Base-by-base conservation (phyloP, 1,140 invertebrate genomes). In the Aphaenogaster rudis region DNA sequence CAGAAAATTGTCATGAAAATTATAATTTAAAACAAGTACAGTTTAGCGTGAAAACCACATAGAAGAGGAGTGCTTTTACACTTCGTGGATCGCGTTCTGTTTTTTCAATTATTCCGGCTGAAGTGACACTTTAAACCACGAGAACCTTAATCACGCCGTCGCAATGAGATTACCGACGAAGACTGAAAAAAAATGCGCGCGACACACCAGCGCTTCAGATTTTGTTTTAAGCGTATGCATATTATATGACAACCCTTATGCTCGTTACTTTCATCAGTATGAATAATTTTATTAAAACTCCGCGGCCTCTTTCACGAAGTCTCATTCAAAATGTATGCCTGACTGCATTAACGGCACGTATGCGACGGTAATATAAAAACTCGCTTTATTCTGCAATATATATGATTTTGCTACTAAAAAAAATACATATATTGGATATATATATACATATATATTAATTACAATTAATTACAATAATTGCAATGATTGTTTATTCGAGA, bases 261-360 rank as follows among this genome's bases (percentile, higher is more conserved):
- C 92, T 91, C 89, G 92, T 92, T 93, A 93, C 77, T 87, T 74
- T 90, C 88, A 78, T 91, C 89, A 89, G 88, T 87, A 85, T 42
- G 81, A 91, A 89, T 87, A 92, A 92, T 90, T 93, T 90, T 88
- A 93, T 91, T 91, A 92, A 91, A 90, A 91, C 76, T 88, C 69
- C 4, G 66, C 4, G 66, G 66, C 67, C 86, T 45, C 66, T 84
- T 72, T 59, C 52, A 36, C 48, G 48, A 63, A 78, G 77, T 5
- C 63, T 86, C 63, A 72, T 90, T 88, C 36, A 80, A 63, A 87
- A 59, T 87, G 69, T 57, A 69, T 45, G 42, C 52, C 21, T 50
- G 72, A 63, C 69, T 84, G 69, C 69, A 80, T 82, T 85, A 90
- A 90, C 72, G 57, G 80, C 76, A 67, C 79, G 54, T 45, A 71